Conservation (phyloP, 2,888 invertebrate species). For the Dolichomitus sp. region DNA sequence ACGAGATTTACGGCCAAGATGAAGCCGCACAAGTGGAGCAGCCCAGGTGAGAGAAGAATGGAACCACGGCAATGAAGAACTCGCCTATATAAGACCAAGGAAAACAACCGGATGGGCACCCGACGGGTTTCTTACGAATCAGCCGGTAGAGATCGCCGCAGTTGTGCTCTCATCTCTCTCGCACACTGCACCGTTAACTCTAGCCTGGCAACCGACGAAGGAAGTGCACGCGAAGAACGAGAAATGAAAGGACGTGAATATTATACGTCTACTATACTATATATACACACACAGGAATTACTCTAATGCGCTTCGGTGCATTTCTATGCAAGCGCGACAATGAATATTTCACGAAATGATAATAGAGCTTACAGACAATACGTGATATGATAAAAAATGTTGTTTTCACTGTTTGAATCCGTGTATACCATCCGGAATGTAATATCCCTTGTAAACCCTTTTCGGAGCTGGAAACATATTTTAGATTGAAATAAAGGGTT, state of each 20-base stretch:
- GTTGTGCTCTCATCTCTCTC: conserved; percentile 45
- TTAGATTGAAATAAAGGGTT: background rate
- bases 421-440: background rate
- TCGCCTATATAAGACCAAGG: conserved; percentile 38
- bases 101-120: conserved; percentile 54
- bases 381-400: conserved; percentile 5
- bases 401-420: background rate
- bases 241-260: conserved; percentile 63
- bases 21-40: conserved; percentile 47
- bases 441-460: background rate
- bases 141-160: conserved; percentile 51
- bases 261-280: conserved; percentile 9
- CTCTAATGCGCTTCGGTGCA: conserved; percentile 51
- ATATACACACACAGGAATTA: background rate
- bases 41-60: conserved; percentile 36
- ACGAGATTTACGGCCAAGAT: conserved; percentile 18
- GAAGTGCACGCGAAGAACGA: conserved; percentile 65
- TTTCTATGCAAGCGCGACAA: conserved; percentile 53
- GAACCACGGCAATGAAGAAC: background rate
- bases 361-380: conserved; percentile 26
- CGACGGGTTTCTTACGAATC: conserved; percentile 60
- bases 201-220: conserved; percentile 80
- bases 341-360: conserved; percentile 56
- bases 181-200: conserved; percentile 79
- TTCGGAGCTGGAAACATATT: background rate